Conservation (phyloP, 2,888 invertebrate species). For the Sarcophaga rosellei region DNA sequence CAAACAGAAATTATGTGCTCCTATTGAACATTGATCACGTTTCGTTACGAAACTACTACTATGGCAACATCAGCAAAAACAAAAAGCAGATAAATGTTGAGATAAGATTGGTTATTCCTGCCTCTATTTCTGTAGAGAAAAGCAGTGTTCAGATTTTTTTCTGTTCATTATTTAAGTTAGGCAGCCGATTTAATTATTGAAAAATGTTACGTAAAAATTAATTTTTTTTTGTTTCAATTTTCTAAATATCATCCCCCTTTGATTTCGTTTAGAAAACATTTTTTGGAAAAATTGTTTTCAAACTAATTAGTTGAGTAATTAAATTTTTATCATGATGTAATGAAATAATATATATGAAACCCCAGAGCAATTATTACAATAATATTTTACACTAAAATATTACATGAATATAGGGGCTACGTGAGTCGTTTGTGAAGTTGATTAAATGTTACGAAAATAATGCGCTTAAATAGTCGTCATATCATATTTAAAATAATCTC, state of each 20-base stretch:
- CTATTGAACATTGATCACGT: constrained; percentile 69
- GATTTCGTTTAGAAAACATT: too few species aligned
- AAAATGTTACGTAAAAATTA: not conserved
- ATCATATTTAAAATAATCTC: too few species aligned
- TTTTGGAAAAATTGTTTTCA: constrained; percentile 24
- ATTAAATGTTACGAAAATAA: too few species aligned
- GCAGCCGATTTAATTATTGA: not conserved
- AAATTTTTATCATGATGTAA: constrained; percentile 46
- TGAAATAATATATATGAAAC: constrained; percentile 42
- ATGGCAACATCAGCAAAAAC: not conserved
- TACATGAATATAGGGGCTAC: constrained; percentile 3
- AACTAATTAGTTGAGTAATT: constrained; percentile 64
- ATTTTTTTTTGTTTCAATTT: too few species aligned
- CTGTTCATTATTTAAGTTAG: too few species aligned
- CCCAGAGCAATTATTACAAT: constrained; percentile 14
- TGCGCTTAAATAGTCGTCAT: too few species aligned
- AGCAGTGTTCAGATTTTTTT: too few species aligned
- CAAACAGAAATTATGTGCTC: constrained; percentile 61
- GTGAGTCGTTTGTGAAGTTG: not conserved
- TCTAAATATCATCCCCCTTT: too few species aligned
- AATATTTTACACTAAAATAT: constrained; percentile 22
- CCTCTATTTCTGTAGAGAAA: not conserved
- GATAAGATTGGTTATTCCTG: constrained; percentile 55
- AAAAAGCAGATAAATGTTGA: constrained; percentile 53
- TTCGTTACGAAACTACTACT: constrained; percentile 54